Percentiles rank a stretch among this genome's conserved stretches.
These are phyloP conservation scores for Hucho hucho DNA, from an alignment of 2,113 vertebrate species.

Conservation along the genomic window DNA sequence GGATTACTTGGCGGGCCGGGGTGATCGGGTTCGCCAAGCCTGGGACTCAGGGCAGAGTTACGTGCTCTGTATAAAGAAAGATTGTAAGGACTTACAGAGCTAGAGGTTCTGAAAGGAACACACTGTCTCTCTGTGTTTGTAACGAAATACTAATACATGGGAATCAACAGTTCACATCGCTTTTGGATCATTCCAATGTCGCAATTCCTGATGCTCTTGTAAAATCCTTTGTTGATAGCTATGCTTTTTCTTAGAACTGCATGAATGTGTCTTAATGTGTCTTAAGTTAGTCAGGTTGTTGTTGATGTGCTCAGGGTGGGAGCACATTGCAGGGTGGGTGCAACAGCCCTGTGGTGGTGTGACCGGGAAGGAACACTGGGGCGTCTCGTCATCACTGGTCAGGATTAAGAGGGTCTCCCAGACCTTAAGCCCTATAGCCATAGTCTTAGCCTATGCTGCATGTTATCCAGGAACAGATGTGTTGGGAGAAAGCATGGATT, in stretches of 20 bases:
- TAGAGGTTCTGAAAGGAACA: slow-evolving; percentile 33
- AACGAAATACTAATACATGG: background rate
- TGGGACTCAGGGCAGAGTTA: slow-evolving; percentile 32
- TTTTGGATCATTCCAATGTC: background rate
- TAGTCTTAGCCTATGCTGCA: background rate
- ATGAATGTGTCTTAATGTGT: background rate
- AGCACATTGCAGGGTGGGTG: background rate
- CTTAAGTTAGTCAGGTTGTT: background rate
- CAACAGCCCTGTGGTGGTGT: background rate
- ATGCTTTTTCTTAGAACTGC: too few species aligned
- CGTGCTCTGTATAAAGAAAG: slow-evolving; percentile 43
- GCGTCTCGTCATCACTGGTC: background rate
- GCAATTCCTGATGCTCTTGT: background rate
- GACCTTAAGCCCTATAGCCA: background rate
- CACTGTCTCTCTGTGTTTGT: slow-evolving; percentile 8
- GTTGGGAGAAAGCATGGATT: slow-evolving; percentile 1
- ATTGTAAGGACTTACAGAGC: background rate
- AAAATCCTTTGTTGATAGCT: background rate
- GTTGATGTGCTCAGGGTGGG: background rate
- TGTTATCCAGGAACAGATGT: slow-evolving; percentile 15
- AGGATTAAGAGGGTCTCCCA: background rate
- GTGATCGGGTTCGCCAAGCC: slow-evolving; percentile 55
- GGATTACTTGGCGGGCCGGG: slow-evolving; percentile 62
- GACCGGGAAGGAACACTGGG: background rate
- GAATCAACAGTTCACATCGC: background rate